Evolutionary conservation across 1,140 invertebrate species (phyloP).

Genomic region (Theocolax elegans): DNA sequence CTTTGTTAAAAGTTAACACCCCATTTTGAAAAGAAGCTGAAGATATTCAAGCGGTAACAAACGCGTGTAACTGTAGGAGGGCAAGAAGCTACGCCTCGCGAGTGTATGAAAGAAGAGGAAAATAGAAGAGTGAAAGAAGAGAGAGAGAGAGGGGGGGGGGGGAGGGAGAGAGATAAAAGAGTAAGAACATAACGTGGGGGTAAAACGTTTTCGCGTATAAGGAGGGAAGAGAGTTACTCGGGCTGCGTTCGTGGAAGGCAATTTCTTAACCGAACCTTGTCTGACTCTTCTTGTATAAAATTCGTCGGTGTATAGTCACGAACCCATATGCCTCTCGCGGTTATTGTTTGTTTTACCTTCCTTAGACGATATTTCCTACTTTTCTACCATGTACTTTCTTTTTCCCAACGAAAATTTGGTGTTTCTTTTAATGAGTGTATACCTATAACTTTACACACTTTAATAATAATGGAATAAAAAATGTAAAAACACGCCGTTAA

Average conservation of each 20-base stretch:
- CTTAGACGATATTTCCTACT: too few relatives aligned
- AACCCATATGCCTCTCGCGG: neutral
- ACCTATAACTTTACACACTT: too few relatives aligned
- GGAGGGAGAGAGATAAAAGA: too few relatives aligned
- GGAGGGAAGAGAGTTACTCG: neutral
- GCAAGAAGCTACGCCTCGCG: neutral
- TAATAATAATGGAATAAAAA: too few relatives aligned
- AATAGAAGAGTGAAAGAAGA: neutral
- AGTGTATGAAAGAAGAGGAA: neutral
- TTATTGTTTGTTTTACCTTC: neutral
- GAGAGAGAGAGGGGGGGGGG: neutral
- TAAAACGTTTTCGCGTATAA: too few relatives aligned
- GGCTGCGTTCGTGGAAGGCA: slow-evolving; percentile 44
- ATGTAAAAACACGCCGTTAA: too few relatives aligned
- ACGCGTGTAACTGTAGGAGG: neutral
- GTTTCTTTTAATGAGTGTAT: too few relatives aligned
- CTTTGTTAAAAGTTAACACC: slow-evolving; percentile 37
- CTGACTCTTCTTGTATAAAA: slow-evolving; percentile 5
- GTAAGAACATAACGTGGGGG: too few relatives aligned
- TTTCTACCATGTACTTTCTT: too few relatives aligned
- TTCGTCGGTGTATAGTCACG: neutral
- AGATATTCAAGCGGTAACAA: slow-evolving; percentile 33
- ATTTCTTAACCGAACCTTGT: slow-evolving; percentile 53
- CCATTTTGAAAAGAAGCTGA: slow-evolving; percentile 18
- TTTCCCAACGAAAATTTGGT: too few relatives aligned